Percentiles rank a stretch among this genome's conserved stretches.
phyloP scores from a whole-genome alignment of 2,113 vertebrate genomes.

The Ptyas mucosa region DNA sequence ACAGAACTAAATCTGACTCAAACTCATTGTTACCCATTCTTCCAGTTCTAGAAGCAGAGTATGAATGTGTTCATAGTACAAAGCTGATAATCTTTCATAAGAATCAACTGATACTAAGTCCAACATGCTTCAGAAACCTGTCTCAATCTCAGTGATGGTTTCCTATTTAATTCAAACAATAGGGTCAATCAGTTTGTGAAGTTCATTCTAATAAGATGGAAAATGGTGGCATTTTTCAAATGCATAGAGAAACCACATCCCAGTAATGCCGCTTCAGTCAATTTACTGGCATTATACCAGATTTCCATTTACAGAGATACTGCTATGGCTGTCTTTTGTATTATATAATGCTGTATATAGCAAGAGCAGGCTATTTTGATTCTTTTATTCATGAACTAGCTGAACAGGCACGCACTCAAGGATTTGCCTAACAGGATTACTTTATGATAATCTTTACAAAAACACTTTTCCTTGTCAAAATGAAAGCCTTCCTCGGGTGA shows the following conservation, averaged over 20 bases:
- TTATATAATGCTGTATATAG: background rate
- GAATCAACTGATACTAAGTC: background rate
- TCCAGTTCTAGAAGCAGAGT: background rate
- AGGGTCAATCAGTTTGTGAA: background rate
- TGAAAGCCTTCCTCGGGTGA: conserved; percentile 37
- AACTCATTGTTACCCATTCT: background rate
- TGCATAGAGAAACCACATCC: conserved; percentile 22
- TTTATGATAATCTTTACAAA: conserved; percentile 38
- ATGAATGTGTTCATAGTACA: background rate
- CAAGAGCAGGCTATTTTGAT: background rate
- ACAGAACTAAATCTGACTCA: background rate
- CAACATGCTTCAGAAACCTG: background rate
- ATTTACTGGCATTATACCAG: background rate
- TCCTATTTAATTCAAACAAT: background rate
- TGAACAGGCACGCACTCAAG: conserved; percentile 1
- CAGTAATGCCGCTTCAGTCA: conserved; percentile 11
- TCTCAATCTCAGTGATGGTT: background rate
- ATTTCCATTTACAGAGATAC: background rate
- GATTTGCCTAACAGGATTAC: conserved; percentile 25
- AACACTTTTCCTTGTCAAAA: conserved; percentile 31
- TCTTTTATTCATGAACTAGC: conserved; percentile 21
- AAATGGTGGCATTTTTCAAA: conserved; percentile 23
- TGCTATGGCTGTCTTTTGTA: background rate
- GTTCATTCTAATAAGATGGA: conserved; percentile 23
- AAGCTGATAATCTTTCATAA: background rate